Conservation (phyloP, 2,797 vertebrate genomes). For the Paratrypauchen microcephalus region DNA sequence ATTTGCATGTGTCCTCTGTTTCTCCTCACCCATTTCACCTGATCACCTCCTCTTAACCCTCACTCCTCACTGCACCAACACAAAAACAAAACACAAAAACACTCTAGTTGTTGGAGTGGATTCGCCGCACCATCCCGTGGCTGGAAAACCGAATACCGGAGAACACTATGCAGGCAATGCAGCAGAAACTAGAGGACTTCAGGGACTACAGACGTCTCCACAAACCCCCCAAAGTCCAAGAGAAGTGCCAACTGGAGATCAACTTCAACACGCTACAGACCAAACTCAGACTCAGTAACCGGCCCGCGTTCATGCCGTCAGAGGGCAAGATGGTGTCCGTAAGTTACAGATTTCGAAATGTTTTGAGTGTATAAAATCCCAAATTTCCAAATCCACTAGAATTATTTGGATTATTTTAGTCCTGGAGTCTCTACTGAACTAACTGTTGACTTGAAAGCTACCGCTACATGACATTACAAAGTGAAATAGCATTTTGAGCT, state of each 20-base stretch:
- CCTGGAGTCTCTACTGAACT: too few relatives aligned
- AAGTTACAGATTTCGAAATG: slow-evolving; percentile 42
- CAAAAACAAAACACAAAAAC: slow-evolving; percentile 30
- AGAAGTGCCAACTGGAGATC: slow-evolving; percentile 99
- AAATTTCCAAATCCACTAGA: too few relatives aligned
- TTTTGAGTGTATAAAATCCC: too few relatives aligned
- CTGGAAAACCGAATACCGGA: slow-evolving; percentile 93
- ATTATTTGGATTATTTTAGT: too few relatives aligned
- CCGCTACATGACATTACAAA: too few relatives aligned
- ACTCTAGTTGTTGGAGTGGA: slow-evolving; percentile 93
- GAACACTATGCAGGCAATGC: slow-evolving; percentile 99
- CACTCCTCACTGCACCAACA: slow-evolving; percentile 7
- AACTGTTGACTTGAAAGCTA: too few relatives aligned
- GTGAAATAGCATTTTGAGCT: too few relatives aligned
- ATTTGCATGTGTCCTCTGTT: slow-evolving; percentile 27
- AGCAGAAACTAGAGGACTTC: slow-evolving; percentile 99
- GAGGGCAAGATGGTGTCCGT: slow-evolving; percentile 99
- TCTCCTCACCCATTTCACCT: slow-evolving; percentile 11
- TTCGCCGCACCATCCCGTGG: slow-evolving; percentile 96
- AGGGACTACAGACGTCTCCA: slow-evolving; percentile 93
- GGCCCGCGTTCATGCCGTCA: slow-evolving; percentile 97
- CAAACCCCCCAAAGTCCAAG: slow-evolving; percentile 97
- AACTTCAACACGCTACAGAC: slow-evolving; percentile 99
- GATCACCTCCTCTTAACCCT: slow-evolving; percentile 2
- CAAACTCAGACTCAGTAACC: slow-evolving; percentile 95